Percentiles rank a stretch among this genome's conserved stretches.
Evolutionary conservation across 23 tunicate species (phyloP).

Genomic region (Trididemnum nubilum): DNA sequence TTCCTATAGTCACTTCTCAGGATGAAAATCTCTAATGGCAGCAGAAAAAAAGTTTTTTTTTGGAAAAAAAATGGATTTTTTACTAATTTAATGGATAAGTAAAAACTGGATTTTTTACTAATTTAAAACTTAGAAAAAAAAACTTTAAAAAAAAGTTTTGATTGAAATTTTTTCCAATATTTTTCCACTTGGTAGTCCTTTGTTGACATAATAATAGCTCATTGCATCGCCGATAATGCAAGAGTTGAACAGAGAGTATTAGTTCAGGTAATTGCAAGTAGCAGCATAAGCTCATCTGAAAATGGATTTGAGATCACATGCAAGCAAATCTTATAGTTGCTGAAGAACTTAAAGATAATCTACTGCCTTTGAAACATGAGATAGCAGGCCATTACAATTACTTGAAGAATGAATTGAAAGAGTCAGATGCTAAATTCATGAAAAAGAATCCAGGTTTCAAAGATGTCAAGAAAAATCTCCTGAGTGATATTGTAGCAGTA

Average conservation of each 20-base stretch:
- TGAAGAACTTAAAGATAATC: not conserved
- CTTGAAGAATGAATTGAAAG: not conserved
- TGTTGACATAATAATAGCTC: not conserved
- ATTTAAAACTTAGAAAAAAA: not conserved
- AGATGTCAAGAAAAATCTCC: constrained; percentile 1
- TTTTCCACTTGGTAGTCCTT: not conserved
- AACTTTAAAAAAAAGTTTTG: not conserved
- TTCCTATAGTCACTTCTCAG: not conserved
- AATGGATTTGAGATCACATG: constrained; percentile 7
- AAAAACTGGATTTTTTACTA: not conserved
- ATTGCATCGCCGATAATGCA: not conserved
- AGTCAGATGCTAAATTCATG: not conserved
- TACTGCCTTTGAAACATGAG: not conserved
- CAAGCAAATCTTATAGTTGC: not conserved
- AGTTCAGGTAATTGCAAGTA: not conserved
- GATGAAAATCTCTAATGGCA: not conserved
- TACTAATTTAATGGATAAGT: not conserved
- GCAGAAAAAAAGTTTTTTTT: constrained; percentile 12
- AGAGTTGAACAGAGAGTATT: not conserved
- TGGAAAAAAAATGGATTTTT: not conserved
- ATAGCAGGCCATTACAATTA: constrained; percentile 9
- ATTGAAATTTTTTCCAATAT: not conserved
- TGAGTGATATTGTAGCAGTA: not conserved
- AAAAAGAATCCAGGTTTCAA: not conserved
- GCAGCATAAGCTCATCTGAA: not conserved